Base-by-base conservation (phyloP, 1,140 invertebrate species). In the Vanessa tameamea region DNA sequence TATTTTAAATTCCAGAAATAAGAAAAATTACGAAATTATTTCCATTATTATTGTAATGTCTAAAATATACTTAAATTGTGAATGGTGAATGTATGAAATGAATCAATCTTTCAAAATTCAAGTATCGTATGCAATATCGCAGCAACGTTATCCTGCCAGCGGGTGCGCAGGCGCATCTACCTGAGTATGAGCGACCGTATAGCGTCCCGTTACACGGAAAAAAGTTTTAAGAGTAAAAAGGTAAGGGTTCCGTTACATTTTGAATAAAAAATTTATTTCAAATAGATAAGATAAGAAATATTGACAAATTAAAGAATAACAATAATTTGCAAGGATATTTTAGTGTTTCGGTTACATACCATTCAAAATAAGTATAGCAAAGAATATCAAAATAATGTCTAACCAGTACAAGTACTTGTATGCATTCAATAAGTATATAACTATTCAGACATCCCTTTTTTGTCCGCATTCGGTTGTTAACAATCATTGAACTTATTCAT, bases 111-210 rank as follows among this genome's bases (percentile, higher is more conserved):
- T 23, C 23, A 26, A 37, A 37, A 14, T 13, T 12, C 14, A 61
- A 15, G 14, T 12, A 26, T 31, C 13, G 68, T 57, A 69, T 50
- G 57, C 57, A 69, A 63, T 48, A 50, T 59, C 47, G 59, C 20
- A 51, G 66, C 57, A 66, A 48, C 37, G 61, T 26, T 72, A 73
- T 64, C 67, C 68, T 66, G 48, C 47, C 69, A 68, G 57, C 73
- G 73, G 73, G 68, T 72, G 70, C 64, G 73, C 68, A 12, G 55
- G 55, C 68, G 69, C 63, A 63, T 61, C 74, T 76, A 76, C 74
- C 74, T 76, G 74, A 55, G 64, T 55, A 57, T 65, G 50, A 72
- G 68, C 69, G 65, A 67, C 43, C 59, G 64, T 72, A 75, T 26
- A 47, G 55, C 66, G 57, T 72, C 72, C 74, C 74, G 74, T 76